Base-by-base conservation (phyloP, 2,888 invertebrate genomes). In the Andrena marginata region DNA sequence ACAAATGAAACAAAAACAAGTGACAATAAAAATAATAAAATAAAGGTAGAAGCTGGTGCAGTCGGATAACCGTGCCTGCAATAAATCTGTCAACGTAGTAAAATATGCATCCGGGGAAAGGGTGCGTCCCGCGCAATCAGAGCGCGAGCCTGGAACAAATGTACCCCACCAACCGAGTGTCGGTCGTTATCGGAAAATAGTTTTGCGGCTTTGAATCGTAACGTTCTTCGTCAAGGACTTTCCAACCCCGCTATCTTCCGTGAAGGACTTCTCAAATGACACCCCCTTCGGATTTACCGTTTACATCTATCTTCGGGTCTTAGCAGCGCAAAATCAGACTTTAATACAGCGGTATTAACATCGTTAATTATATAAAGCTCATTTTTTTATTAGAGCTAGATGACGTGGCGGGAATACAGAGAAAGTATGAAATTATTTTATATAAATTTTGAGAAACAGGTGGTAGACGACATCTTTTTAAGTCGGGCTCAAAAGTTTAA, bases 141-240 rank as follows among this genome's bases (percentile, higher is more conserved):
- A 90, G 90, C 88, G 89, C 89, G 88, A 91, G 88, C 80, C 89
- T 87, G 90, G 91, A 92, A 92, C 92, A 92, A 92, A 92, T 92
- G 90, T 89, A 77, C 73, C 77, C 72, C 59, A 73, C 73, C 74
- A 48, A 68, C 60, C 76, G 78, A 85, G 89, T 87, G 90, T 87
- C 86, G 90, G 87, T 91, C 91, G 91, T 92, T 92, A 92, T 92
- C 91, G 92, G 91, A 92, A 91, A 92, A 91, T 91, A 91, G 91
- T 91, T 91, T 91, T 89, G 91, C 85, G 90, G 90, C 88, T 87
- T 86, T 81, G 75, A 89, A 77, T 72, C 76, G 51, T 76, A 62
- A 74, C 71, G 74, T 62, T 60, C 26, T 64, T 68, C 65, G 76
- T 73, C 64, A 71, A 74, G 74, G 60, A 60, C 60, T 48, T 71